phyloP scores from a whole-genome alignment of 2,113 vertebrate genomes.

The Neogale vison region DNA sequence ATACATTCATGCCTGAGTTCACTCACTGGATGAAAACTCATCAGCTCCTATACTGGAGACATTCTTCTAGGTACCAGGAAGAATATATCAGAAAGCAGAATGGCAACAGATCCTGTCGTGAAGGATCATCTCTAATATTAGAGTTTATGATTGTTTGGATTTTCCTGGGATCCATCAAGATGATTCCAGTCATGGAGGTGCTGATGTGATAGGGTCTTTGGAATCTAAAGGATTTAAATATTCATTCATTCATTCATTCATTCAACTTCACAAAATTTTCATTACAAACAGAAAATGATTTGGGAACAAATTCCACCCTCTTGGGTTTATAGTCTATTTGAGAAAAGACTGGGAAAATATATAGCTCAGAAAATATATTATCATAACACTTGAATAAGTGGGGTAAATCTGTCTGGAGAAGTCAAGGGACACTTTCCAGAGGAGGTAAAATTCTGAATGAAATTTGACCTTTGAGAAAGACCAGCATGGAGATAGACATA shows the following conservation, averaged over 20 bases:
- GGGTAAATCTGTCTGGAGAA: background rate
- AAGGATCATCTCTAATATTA: background rate
- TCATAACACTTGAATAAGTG: background rate
- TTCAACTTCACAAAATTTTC: background rate
- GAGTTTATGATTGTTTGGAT: background rate
- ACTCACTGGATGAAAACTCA: background rate
- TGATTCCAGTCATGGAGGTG: background rate
- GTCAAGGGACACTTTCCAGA: background rate
- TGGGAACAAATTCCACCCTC: background rate
- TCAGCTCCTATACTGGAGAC: background rate
- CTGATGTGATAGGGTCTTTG: background rate
- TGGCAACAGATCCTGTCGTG: background rate
- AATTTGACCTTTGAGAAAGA: background rate
- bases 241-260: background rate
- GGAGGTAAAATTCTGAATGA: background rate
- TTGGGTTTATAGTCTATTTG: background rate
- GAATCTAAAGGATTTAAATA: background rate
- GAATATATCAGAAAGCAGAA: background rate
- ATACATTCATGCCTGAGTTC: background rate
- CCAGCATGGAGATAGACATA: background rate
- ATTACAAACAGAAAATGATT: background rate
- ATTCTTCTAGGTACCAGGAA: background rate
- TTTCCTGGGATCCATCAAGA: background rate
- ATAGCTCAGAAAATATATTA: background rate
- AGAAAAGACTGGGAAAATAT: background rate